Evolutionary conservation across 2,888 invertebrate species (phyloP).

Genomic region (Epinotia brunnichana): DNA sequence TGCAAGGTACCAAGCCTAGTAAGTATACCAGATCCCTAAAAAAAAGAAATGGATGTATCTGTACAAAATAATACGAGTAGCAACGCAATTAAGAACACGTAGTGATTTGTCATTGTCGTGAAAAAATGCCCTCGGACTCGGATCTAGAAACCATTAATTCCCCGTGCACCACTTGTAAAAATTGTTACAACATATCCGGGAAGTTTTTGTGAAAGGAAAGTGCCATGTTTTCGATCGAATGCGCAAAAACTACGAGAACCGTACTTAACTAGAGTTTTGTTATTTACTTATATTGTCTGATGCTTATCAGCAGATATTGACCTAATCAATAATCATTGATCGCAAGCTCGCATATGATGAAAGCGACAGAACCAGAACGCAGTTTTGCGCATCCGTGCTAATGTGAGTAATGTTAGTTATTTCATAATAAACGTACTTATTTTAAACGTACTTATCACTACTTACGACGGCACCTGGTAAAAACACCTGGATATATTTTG

Average conservation of each 20-base stretch:
- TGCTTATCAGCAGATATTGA: not conserved
- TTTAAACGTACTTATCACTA: no score
- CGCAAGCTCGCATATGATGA: not conserved
- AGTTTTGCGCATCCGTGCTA: no score
- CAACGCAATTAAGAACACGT: constrained; percentile 35
- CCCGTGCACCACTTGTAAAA: constrained; percentile 31
- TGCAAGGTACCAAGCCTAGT: no score
- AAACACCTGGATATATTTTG: not conserved
- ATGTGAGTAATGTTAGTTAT: no score
- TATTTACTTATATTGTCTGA: not conserved
- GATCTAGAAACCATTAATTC: constrained; percentile 39
- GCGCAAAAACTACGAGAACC: not conserved
- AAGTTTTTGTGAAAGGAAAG: constrained; percentile 22
- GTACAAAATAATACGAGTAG: constrained; percentile 30
- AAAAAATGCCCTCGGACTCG: constrained; percentile 27
- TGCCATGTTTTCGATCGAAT: not conserved
- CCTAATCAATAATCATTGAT: no score
- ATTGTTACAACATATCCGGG: constrained; percentile 28
- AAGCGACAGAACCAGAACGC: no score
- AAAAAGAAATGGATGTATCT: not conserved
- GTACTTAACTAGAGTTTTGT: not conserved
- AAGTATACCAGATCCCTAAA: not conserved
- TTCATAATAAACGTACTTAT: no score
- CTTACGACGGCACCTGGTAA: not conserved
- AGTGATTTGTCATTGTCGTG: constrained; percentile 42